phyloP scores from a whole-genome alignment of 2,797 vertebrate species.

The Lithobates pipiens region DNA sequence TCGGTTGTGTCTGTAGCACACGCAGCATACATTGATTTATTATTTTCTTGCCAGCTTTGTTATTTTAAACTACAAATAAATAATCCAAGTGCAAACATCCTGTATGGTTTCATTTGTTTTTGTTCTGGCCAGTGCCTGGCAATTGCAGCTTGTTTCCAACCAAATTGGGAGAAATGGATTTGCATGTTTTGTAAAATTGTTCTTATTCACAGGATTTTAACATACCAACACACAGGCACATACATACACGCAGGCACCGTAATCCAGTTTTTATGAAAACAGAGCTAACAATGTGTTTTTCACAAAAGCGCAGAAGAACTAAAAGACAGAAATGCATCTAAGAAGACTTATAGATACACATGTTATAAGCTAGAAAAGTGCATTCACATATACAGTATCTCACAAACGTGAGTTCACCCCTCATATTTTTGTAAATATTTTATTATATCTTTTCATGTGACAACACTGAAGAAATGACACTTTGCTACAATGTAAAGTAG shows the following conservation, averaged over 20 bases:
- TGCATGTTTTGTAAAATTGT: slow-evolving; percentile 22
- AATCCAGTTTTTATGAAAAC: neutral
- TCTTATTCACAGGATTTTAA: neutral
- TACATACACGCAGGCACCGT: too few species aligned
- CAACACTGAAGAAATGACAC: too few species aligned
- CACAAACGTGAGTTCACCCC: too few species aligned
- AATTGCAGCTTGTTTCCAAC: slow-evolving; percentile 10
- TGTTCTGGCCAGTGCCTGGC: slow-evolving; percentile 37
- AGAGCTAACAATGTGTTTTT: neutral
- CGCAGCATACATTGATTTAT: slow-evolving; percentile 55
- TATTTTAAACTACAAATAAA: slow-evolving; percentile 46
- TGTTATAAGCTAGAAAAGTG: too few species aligned
- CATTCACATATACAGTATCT: too few species aligned
- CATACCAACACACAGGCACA: neutral
- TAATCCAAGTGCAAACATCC: slow-evolving; percentile 37
- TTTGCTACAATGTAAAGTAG: too few species aligned
- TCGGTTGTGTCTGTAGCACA: slow-evolving; percentile 47
- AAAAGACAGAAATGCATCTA: too few species aligned
- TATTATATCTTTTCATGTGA: too few species aligned
- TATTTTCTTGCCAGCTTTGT: slow-evolving; percentile 46
- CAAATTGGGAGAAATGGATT: slow-evolving; percentile 28
- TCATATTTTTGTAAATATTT: too few species aligned
- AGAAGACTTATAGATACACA: too few species aligned
- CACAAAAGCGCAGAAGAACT: neutral
- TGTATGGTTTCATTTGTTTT: slow-evolving; percentile 44